These are phyloP conservation scores for Tangara arthus DNA, from an alignment of 2,797 vertebrate genomes.

Conservation along the genomic window DNA sequence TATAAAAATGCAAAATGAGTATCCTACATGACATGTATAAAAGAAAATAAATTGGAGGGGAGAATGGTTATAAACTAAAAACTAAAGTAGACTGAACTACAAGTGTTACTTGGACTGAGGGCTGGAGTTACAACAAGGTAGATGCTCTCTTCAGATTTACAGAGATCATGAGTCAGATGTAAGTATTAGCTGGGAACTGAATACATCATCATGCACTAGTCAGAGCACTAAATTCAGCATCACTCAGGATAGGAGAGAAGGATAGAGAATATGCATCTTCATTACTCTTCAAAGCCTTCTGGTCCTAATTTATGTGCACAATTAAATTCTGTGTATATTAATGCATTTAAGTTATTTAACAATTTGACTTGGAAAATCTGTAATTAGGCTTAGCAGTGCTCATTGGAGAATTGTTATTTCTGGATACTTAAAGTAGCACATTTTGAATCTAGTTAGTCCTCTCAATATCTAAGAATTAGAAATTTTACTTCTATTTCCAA, in stretches of 20 bases:
- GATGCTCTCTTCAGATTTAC: not conserved
- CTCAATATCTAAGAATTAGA: not conserved
- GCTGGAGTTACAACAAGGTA: not conserved
- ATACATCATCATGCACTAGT: not conserved
- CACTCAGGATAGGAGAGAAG: not conserved
- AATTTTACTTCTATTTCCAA: not conserved
- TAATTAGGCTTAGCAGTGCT: not conserved
- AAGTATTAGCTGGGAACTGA: not conserved
- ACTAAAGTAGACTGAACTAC: not conserved
- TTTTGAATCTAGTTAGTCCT: not conserved
- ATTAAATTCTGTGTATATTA: not conserved
- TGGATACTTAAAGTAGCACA: not conserved
- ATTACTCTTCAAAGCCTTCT: not conserved
- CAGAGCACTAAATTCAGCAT: not conserved
- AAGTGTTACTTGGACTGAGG: not conserved
- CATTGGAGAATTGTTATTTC: not conserved
- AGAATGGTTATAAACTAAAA: not conserved
- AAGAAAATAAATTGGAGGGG: not conserved
- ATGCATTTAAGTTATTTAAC: not conserved
- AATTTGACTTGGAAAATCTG: not conserved
- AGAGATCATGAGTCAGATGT: not conserved
- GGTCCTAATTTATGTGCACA: not conserved
- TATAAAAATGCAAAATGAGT: not conserved
- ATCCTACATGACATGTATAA: too few species aligned
- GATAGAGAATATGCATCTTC: not conserved